Evolutionary conservation across 2,113 vertebrate species (phyloP), one percentile per base, ranked within the genome.

Genomic region (Labeo rohita): DNA sequence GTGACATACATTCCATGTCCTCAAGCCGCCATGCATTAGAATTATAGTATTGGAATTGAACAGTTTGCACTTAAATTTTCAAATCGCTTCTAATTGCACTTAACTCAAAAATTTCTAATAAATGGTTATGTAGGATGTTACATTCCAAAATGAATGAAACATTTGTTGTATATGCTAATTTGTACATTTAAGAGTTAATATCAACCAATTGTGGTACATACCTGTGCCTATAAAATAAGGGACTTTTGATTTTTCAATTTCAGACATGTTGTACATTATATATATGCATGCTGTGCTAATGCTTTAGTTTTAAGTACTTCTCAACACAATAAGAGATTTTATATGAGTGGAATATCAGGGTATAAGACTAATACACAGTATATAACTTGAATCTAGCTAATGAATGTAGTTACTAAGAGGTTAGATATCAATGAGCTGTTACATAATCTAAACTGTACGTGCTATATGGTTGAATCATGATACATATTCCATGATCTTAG

Each of bases 161-260:
- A 43, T 5, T 21, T 50, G 49, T 52, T 59, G 7, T 21, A 3
- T 2, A 9, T 59, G 8, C 52, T 18, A 54, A 34, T 39, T 23
- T 21, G 59, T 39, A 49, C 12, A 9, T 47, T 72, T 28, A 39
- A 39, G 49, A 80, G n/a, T 34, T 83, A 56, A 70, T 52, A n/a
- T 56, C 11, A 80, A 63, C n/a, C 21, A 2, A 3, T 45, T 85
- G 15, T 80, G 63, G 65, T 45, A 23, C 18, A 21, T 13, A 23
- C 12, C 36, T 85, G 77, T 59, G 77, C 84, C 65, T 72, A 68
- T 68, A 34, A 82, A 68, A 59, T 36, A 50, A 82, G n/a, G 23
- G 18, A 74, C 43, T 72, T 80, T 66, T 10, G 3, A 45, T 82
- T 43, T 83, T 83, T 81, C n/a, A 59, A 34, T 72, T 83, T 75